phyloP scores from a whole-genome alignment of 2,113 vertebrate genomes.

The Ibidorhyncha struthersii region DNA sequence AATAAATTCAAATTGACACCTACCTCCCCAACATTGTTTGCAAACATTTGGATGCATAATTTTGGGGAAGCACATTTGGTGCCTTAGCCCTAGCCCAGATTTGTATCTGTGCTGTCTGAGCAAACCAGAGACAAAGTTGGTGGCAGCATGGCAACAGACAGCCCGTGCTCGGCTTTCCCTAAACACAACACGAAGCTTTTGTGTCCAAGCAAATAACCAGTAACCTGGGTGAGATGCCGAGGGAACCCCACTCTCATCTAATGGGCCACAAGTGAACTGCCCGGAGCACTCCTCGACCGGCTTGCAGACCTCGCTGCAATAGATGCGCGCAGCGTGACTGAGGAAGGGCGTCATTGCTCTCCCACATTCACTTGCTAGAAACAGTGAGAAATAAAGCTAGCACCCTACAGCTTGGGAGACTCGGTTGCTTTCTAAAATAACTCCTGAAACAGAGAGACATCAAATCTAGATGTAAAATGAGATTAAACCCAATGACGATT shows the following conservation, averaged over 20 bases:
- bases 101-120: neutral
- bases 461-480: neutral
- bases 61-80: neutral
- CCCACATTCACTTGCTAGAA: neutral
- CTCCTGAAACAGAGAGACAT: neutral
- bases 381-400: neutral
- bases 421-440: neutral
- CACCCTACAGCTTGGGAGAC: neutral
- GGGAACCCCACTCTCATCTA: neutral
- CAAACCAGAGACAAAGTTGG: neutral
- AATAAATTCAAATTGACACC: neutral
- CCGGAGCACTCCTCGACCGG: neutral
- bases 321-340: neutral
- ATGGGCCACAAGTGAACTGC: fast-evolving
- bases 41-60: neutral
- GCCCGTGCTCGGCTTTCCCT: neutral
- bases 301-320: neutral
- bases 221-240: neutral
- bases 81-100: neutral
- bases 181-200: neutral
- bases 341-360: neutral
- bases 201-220: neutral
- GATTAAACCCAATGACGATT: neutral
- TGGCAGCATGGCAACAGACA: neutral
- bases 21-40: neutral